phyloP scores from a whole-genome alignment of 2,888 invertebrate genomes.

The Acholoe squamosa region DNA sequence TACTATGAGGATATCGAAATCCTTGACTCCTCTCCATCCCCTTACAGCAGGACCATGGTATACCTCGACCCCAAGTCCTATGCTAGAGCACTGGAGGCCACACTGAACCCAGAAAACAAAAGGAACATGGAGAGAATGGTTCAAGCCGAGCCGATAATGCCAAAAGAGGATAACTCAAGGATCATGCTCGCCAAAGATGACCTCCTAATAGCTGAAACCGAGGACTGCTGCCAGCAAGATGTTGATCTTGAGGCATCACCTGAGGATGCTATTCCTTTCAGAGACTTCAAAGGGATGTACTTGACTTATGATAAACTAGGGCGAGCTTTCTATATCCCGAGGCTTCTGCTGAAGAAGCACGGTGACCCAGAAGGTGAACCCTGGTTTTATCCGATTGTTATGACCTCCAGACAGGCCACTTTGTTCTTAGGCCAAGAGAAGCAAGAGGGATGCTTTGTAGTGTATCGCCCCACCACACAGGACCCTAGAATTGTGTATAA shows the following conservation, averaged over 20 bases:
- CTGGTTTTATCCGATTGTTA: conserved; percentile 72
- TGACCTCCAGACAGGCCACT: conserved; percentile 71
- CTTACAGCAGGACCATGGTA: conserved; percentile 55
- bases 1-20: conserved; percentile 73
- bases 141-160: neutral
- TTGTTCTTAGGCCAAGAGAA: conserved; percentile 70
- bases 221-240: neutral
- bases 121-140: conserved; percentile 34
- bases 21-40: conserved; percentile 54
- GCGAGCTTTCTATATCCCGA: conserved; percentile 68
- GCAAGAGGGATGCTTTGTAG: conserved; percentile 72
- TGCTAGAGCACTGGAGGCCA: conserved; percentile 59
- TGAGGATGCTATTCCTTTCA: neutral
- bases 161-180: conserved; percentile 60
- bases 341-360: conserved; percentile 66
- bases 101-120: conserved; percentile 29
- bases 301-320: conserved; percentile 70
- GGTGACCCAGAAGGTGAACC: conserved; percentile 71
- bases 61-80: conserved; percentile 71
- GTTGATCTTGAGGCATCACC: neutral
- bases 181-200: conserved; percentile 61
- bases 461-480: conserved; percentile 66
- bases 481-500: conserved; percentile 65
- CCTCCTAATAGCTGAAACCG: conserved; percentile 63
- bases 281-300: conserved; percentile 51